Evolutionary conservation across 2,888 invertebrate species (phyloP).

Genomic region (Limnephilus marmoratus): DNA sequence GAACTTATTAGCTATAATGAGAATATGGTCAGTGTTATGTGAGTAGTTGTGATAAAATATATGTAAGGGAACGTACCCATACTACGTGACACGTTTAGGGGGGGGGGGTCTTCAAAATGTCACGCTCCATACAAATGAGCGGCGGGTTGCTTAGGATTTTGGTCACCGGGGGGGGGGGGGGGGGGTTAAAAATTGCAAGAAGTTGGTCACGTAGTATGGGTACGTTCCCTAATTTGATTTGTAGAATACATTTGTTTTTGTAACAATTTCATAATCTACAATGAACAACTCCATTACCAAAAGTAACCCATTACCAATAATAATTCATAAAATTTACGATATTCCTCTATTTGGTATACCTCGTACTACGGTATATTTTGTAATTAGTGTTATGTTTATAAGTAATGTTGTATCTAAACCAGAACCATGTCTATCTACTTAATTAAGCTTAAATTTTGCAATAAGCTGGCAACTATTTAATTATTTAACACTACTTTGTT

Average conservation of each 20-base stretch:
- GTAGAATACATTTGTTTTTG: not conserved
- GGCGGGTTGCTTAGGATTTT: no score
- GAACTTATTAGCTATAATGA: not conserved
- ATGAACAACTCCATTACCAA: conserved; percentile 30
- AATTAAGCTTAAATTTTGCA: conserved; percentile 17
- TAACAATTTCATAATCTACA: not conserved
- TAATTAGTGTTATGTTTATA: not conserved
- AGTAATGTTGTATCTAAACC: conserved; percentile 3
- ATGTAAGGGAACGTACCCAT: no score
- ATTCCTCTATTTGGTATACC: not conserved
- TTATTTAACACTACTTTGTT: conserved; percentile 17
- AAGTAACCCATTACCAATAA: conserved; percentile 22
- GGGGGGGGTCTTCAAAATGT: no score
- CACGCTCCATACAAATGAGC: no score
- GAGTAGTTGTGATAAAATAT: not conserved
- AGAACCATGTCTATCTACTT: conserved; percentile 18
- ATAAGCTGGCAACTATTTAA: not conserved
- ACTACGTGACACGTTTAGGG: no score
- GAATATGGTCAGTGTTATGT: not conserved
- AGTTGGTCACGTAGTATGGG: no score
- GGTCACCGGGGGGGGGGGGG: no score
- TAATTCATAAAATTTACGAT: not conserved
- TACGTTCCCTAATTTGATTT: no score
- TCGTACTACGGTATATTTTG: conserved; percentile 2
- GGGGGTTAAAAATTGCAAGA: no score